phyloP scores from a whole-genome alignment of 1,140 invertebrate species.

The Rhizoglyphus robini region DNA sequence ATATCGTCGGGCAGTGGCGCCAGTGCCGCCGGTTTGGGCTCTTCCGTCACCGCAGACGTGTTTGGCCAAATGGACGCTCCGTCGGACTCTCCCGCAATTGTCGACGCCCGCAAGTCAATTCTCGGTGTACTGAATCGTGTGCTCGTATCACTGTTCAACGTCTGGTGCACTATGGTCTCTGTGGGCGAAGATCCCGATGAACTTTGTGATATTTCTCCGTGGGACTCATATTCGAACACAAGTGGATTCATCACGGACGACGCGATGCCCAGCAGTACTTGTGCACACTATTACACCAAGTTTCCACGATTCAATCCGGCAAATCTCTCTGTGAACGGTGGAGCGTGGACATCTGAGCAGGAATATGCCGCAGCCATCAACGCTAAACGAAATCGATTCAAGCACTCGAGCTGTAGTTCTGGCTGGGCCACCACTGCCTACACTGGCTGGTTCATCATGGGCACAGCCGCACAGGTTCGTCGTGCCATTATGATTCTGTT shows the following conservation, averaged over 20 bases:
- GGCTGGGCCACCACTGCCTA: not conserved
- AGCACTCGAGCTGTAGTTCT: not conserved
- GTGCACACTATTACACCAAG: not conserved
- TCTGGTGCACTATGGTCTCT: conserved; percentile 57
- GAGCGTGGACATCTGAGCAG: not conserved
- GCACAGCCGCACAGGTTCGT: conserved; percentile 41
- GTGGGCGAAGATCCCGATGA: conserved; percentile 37
- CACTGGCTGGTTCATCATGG: conserved; percentile 31
- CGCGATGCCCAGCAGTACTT: not conserved
- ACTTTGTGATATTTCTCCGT: not conserved
- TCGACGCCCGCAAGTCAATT: conserved; percentile 41
- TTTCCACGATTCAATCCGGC: not conserved
- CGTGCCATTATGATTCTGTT: conserved; percentile 69
- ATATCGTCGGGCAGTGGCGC: not conserved
- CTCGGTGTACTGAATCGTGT: conserved; percentile 65
- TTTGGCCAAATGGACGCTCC: conserved; percentile 22
- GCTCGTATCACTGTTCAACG: conserved; percentile 56
- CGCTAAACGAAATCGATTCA: not conserved
- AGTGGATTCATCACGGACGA: not conserved
- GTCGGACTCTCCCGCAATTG: conserved; percentile 44
- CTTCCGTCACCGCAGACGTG: not conserved
- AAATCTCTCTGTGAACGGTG: not conserved
- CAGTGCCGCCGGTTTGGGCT: not conserved
- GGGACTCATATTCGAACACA: not conserved
- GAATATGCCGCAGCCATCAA: not conserved